phyloP scores from a whole-genome alignment of 1,140 invertebrate species.

The Drosophila yakuba region DNA sequence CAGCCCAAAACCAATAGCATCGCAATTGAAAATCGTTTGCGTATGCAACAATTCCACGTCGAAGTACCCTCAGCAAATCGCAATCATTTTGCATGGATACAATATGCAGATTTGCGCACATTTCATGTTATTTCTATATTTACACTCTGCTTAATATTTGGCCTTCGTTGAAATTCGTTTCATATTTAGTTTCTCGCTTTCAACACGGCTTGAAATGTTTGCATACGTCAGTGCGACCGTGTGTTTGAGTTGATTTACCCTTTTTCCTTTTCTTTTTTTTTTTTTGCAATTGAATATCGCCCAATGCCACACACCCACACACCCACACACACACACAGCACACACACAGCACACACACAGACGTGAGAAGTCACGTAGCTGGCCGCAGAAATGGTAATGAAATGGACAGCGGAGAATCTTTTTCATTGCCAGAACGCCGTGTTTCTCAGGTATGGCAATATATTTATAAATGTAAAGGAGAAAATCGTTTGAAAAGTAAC shows the following conservation, averaged over 20 bases:
- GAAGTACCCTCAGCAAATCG: not conserved
- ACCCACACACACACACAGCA: slow-evolving; percentile 9
- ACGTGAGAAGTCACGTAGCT: slow-evolving; percentile 47
- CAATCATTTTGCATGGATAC: slow-evolving; percentile 12
- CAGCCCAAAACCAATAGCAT: not conserved
- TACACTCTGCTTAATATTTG: slow-evolving; percentile 36
- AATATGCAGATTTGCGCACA: slow-evolving; percentile 28
- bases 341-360: slow-evolving; percentile 8
- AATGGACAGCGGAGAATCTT: slow-evolving; percentile 60
- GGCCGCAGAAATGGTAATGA: slow-evolving; percentile 63
- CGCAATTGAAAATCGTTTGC: not conserved
- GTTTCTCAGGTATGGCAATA: not conserved
- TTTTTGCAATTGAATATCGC: slow-evolving; percentile 40
- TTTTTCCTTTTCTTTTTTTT: not conserved
- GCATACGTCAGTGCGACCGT: slow-evolving; percentile 28
- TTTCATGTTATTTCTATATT: slow-evolving; percentile 30
- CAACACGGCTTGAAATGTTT: slow-evolving; percentile 32
- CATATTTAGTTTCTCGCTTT: slow-evolving; percentile 46
- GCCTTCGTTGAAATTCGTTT: slow-evolving; percentile 37
- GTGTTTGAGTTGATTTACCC: slow-evolving; percentile 28
- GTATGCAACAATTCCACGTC: not conserved
- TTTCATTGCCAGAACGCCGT: slow-evolving; percentile 20
- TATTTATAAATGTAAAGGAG: no score
- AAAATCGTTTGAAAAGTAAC: no score
- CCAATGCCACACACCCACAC: slow-evolving; percentile 16